These are phyloP conservation scores for Lampris megalopsis DNA, from an alignment of 2,113 vertebrate genomes.

Conservation along the genomic window DNA sequence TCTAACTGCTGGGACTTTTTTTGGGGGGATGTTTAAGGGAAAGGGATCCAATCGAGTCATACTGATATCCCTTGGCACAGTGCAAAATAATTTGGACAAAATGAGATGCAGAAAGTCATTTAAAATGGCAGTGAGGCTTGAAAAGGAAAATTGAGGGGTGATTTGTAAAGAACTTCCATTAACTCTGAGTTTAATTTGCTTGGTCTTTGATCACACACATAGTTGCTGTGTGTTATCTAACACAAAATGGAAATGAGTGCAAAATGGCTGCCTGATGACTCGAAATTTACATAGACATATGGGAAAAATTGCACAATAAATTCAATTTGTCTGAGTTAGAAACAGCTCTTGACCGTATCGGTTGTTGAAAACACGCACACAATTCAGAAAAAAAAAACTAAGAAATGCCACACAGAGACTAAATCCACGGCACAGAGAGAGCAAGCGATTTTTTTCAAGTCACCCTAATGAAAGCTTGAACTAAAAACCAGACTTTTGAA, in stretches of 20 bases:
- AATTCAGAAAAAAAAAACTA: conserved; percentile 14
- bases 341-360: background rate
- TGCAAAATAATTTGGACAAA: conserved; percentile 58
- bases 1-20: conserved; percentile 22
- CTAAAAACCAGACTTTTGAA: background rate
- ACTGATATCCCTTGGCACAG: conserved; percentile 40
- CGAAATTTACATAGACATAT: background rate
- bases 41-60: conserved; percentile 32
- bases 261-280: background rate
- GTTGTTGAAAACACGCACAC: conserved; percentile 9
- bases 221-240: conserved; percentile 20
- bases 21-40: conserved; percentile 24
- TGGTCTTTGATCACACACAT: conserved; percentile 39
- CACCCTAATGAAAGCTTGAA: no score
- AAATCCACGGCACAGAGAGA: background rate
- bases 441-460: no score
- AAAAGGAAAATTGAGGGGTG: conserved; percentile 50
- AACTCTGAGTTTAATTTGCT: conserved; percentile 54
- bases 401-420: conserved; percentile 8
- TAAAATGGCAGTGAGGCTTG: conserved; percentile 59
- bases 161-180: conserved; percentile 64
- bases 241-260: conserved; percentile 22
- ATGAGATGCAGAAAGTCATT: conserved; percentile 50
- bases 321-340: background rate
- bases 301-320: background rate